Percentiles rank a stretch among this genome's conserved stretches.
Conservation (phyloP, 1,140 invertebrate species). For the Chymomyza costata region DNA sequence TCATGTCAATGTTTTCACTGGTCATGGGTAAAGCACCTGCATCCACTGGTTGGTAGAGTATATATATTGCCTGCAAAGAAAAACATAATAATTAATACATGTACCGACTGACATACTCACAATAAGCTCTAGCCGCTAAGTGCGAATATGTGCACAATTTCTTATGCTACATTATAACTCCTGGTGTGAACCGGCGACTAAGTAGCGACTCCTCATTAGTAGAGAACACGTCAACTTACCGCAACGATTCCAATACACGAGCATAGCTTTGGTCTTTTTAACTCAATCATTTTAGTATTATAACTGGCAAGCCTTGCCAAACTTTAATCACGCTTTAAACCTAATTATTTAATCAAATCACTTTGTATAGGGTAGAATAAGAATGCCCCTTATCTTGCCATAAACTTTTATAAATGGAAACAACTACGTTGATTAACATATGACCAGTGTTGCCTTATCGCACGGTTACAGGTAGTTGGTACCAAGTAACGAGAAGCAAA, state of each 20-base stretch:
- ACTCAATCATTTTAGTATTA: slow-evolving; percentile 39
- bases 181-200: slow-evolving; percentile 10
- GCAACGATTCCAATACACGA: slow-evolving; percentile 52
- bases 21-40: slow-evolving; percentile 86
- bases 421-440: slow-evolving; percentile 17
- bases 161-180: slow-evolving; percentile 1
- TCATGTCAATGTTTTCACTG: slow-evolving; percentile 86
- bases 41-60: slow-evolving; percentile 48
- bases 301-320: slow-evolving; percentile 27
- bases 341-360: slow-evolving; percentile 33
- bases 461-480: no score
- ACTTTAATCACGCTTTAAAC: slow-evolving; percentile 23
- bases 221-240: slow-evolving; percentile 64
- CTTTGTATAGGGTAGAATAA: slow-evolving; percentile 53
- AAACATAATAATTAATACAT: slow-evolving; percentile 3
- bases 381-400: slow-evolving; percentile 22
- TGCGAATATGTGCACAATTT: no score
- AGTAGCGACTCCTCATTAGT: no score
- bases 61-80: slow-evolving; percentile 39
- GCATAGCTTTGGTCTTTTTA: slow-evolving; percentile 45
- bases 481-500: no score
- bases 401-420: slow-evolving; percentile 27
- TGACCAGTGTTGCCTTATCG: slow-evolving; percentile 21
- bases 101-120: background rate
- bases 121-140: no score